Evolutionary conservation across 2,797 vertebrate species (phyloP), one percentile per base, ranked within the genome.

Genomic region (Neosilurus mollespiculum): DNA sequence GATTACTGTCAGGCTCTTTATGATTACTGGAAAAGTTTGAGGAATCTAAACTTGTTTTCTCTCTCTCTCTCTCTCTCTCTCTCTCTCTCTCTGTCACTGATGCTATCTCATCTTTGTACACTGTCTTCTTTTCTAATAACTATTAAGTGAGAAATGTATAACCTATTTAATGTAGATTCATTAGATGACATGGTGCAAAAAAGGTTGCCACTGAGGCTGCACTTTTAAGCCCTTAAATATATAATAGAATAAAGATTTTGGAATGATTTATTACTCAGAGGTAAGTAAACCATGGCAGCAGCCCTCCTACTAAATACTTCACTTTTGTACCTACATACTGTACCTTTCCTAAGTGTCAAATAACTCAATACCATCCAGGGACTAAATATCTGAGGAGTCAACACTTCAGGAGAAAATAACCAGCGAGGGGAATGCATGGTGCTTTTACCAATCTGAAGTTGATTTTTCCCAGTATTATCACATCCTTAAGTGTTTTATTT

Each of bases 1-100:
- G 80, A 87, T 86, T 84, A 87, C 84, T 71, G 87, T 88, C 82
- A 87, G 81, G 80, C 80, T 54, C 84, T 88, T 88, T 88, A 88
- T 86, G 87, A 86, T 87, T 83, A 75, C 80, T 88, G 87, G 87
- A 88, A 87, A 82, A 65, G 80, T 81, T 85, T 83, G 83, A 84
- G 78, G 83, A 87, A 84, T 82, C 80, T 78, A 81, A 82, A 76
- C 85, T 86, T 80, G 64, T 85, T 85, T 83, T 81, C 26, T 64
- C 59, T 53, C 59, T 71, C 78, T 58, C 15, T 43, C 14, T 18
- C 30, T 58, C 64, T 67, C 62, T 66, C 78, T 24, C 66, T 73
- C 77, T 43, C 54, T 62, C 34, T 58, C 67, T 70, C 30, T 61
- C 53, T 70, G 51, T 8, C 26, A n/a, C n/a, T 69, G 59, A 77